These are phyloP conservation scores for Myoxocephalus aenaeus DNA, from an alignment of 2,797 vertebrate species.

Conservation along the genomic window DNA sequence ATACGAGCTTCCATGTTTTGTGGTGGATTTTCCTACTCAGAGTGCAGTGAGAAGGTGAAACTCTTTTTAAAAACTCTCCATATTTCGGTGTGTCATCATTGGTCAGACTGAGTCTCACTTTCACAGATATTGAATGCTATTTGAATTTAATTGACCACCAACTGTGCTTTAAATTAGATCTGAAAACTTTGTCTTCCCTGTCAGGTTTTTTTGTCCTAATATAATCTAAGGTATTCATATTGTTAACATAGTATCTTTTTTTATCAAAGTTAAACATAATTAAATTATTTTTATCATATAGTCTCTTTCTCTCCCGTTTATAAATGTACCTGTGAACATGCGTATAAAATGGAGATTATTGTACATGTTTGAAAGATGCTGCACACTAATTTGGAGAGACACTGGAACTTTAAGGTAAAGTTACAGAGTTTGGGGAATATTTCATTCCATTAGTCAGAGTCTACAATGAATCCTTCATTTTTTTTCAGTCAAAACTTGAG, in stretches of 20 bases:
- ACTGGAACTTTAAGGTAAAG: too few relatives aligned
- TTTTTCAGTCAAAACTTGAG: too few relatives aligned
- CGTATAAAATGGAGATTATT: background rate
- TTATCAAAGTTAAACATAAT: background rate
- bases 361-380: background rate
- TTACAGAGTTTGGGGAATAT: background rate
- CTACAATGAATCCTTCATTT: background rate
- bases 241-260: background rate
- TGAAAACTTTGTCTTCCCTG: constrained; percentile 8
- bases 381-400: too few relatives aligned
- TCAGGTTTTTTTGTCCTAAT: background rate
- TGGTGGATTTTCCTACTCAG: background rate
- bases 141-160: constrained; percentile 15
- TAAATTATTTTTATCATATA: too few relatives aligned
- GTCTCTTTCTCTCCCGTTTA: background rate
- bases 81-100: constrained; percentile 20
- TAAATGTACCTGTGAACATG: too few relatives aligned
- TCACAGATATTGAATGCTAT: constrained; percentile 6
- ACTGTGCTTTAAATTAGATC: constrained; percentile 20
- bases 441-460: background rate
- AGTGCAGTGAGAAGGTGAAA: constrained; percentile 29
- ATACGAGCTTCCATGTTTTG: constrained; percentile 17
- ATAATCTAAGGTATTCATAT: too few relatives aligned
- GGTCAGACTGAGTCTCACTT: constrained; percentile 12
- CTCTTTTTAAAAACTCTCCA: constrained; percentile 26